These are phyloP conservation scores for Oopsacas minuta DNA, from an alignment of 37 sponge, comb jelly and placozoan genomes.

Conservation along the genomic window DNA sequence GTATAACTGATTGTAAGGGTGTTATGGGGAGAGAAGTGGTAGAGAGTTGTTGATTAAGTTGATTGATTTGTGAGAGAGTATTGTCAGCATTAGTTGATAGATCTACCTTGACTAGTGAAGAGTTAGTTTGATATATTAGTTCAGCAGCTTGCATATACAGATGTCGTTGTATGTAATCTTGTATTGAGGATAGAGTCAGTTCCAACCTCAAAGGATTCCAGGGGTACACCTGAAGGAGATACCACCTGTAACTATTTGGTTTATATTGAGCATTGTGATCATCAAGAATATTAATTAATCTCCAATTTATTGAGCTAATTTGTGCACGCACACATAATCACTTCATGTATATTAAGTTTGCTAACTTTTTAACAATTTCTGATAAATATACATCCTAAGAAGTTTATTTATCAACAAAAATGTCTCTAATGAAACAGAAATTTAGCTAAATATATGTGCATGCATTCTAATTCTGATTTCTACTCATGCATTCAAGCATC, in stretches of 20 bases:
- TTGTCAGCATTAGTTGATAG: background rate
- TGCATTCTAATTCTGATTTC: background rate
- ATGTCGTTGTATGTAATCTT: background rate
- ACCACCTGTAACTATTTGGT: background rate
- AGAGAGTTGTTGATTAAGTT: background rate
- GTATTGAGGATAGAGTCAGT: background rate
- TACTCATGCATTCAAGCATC: background rate
- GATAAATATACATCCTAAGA: no score
- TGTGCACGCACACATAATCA: no score
- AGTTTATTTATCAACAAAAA: no score
- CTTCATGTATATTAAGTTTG: no score
- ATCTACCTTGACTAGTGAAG: background rate
- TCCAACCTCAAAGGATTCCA: background rate
- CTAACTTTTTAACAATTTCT: no score
- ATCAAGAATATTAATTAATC: no score
- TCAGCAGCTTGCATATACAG: background rate
- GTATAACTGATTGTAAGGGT: background rate
- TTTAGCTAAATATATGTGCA: background rate
- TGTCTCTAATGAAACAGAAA: no score
- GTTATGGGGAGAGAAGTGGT: background rate
- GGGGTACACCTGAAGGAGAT: slow-evolving; percentile 8
- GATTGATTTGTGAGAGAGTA: background rate
- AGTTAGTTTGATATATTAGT: background rate
- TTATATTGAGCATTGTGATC: no score
- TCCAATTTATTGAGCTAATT: no score